These are phyloP conservation scores for Macropis europaea DNA, from an alignment of 2,888 invertebrate species.

Conservation along the genomic window DNA sequence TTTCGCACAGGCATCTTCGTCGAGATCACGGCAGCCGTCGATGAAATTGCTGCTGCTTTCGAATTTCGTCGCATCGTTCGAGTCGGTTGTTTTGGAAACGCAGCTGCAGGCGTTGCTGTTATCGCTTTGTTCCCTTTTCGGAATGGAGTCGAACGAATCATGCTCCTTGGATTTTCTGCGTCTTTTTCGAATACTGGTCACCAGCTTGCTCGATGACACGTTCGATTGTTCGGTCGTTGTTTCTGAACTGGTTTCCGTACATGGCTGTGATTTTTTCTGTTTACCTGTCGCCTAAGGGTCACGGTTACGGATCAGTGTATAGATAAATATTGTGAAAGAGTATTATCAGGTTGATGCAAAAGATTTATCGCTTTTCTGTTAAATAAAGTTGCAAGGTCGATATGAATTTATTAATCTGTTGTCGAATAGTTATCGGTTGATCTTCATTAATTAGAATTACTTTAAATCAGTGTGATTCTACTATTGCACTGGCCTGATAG, in stretches of 20 bases:
- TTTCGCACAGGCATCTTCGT: neutral
- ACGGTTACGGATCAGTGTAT: too few relatives aligned
- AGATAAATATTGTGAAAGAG: too few relatives aligned
- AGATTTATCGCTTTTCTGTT: too few relatives aligned
- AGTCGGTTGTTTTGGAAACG: neutral
- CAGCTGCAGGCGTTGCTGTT: neutral
- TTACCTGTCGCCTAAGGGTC: slow-evolving; percentile 17
- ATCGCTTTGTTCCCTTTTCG: slow-evolving; percentile 1
- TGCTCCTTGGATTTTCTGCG: slow-evolving; percentile 34
- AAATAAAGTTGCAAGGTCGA: neutral
- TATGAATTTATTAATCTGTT: too few relatives aligned
- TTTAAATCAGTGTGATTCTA: too few relatives aligned
- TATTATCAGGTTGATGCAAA: too few relatives aligned
- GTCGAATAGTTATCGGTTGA: too few relatives aligned
- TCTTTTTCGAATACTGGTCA: slow-evolving; percentile 44
- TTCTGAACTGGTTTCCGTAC: slow-evolving; percentile 49
- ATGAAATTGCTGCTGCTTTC: neutral
- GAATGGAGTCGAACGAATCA: slow-evolving; percentile 4
- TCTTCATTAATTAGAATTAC: too few relatives aligned
- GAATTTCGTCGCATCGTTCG: neutral
- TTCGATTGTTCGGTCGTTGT: slow-evolving; percentile 49
- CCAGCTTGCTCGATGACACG: slow-evolving; percentile 59
- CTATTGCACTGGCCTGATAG: too few relatives aligned
- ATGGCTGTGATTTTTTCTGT: slow-evolving; percentile 34
- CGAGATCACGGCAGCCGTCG: neutral